Base-by-base conservation (phyloP, 2,113 vertebrate species). In the Glareola pratincola region DNA sequence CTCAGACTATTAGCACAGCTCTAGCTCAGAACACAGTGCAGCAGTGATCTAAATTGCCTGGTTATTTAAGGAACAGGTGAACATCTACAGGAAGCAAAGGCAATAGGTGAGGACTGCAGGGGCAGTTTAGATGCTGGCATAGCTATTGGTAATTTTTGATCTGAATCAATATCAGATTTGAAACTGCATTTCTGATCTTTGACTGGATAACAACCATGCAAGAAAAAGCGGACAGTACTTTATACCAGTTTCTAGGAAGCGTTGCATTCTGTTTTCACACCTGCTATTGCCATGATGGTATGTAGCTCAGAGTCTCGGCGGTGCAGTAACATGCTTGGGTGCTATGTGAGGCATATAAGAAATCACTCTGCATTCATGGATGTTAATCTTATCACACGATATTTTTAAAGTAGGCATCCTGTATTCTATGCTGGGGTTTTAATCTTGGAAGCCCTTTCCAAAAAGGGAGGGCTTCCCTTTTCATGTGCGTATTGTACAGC, bases 391-490 rank as follows among this genome's bases (percentile, higher is more conserved):
- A 93, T 59, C 66, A 34, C 87, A 91, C 78, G 26, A 72, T 92
- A 95, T 83, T 95, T 95, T 96, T 91, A 39, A 94, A 97, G 45
- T 15, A 87, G 87, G 74, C 94, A 83, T 88, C 89, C 94, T 96
- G 94, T 85, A 53, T 92, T 95, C 94, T 94, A 36, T 93, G 72
- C 45, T 53, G 81, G 78, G 57, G 50, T 91, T 97, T 91, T 94
- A 91, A 92, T 94, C 96, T 92, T 95, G 93, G 93, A 88, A 96
- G 59, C 81, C 41, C 24, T 72, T 85, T 94, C 93, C 78, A 93
- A 62, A 91, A 85, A 77, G 94, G 95, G 91, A 96, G 94, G 94
- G 93, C 94, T 95, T 96, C 89, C 87, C 94, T 91, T 97, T 96
- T 95, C 93, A 91, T 96, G 89, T 79, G 84, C 7, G 47, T 64